Evolutionary conservation across 2,797 vertebrate species (phyloP).

Genomic region (Lemur catta): DNA sequence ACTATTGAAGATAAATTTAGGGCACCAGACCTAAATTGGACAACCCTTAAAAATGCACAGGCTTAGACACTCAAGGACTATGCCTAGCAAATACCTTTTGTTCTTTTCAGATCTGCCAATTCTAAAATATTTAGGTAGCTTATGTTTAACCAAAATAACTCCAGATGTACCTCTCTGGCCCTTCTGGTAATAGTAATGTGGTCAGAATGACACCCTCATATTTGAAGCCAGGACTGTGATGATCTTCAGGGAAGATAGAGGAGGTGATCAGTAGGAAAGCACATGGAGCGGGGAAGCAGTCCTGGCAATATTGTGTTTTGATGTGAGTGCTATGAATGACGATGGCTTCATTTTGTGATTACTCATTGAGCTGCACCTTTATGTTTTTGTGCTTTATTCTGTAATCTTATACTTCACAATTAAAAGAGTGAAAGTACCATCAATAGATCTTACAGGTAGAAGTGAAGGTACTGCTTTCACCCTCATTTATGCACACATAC

Average conservation of each 20-base stretch:
- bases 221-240: background rate
- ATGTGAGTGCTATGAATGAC: background rate
- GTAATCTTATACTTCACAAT: background rate
- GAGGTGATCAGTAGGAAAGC: background rate
- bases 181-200: background rate
- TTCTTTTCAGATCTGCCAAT: background rate
- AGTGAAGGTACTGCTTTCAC: background rate
- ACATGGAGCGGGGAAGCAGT: fast-evolving
- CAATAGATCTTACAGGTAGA: background rate
- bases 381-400: background rate
- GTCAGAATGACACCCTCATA: background rate
- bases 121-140: background rate
- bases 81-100: background rate
- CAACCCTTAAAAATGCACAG: background rate
- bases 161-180: background rate
- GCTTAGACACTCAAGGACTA: background rate
- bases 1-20: background rate
- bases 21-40: background rate
- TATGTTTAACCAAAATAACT: background rate
- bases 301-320: background rate
- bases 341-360: background rate
- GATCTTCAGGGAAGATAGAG: background rate
- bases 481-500: background rate
- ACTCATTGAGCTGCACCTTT: background rate
- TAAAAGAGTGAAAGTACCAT: background rate